Evolutionary conservation across 2,888 invertebrate species (phyloP), one percentile per base, ranked within the genome.

Genomic region (Caenorhabditis afra): DNA sequence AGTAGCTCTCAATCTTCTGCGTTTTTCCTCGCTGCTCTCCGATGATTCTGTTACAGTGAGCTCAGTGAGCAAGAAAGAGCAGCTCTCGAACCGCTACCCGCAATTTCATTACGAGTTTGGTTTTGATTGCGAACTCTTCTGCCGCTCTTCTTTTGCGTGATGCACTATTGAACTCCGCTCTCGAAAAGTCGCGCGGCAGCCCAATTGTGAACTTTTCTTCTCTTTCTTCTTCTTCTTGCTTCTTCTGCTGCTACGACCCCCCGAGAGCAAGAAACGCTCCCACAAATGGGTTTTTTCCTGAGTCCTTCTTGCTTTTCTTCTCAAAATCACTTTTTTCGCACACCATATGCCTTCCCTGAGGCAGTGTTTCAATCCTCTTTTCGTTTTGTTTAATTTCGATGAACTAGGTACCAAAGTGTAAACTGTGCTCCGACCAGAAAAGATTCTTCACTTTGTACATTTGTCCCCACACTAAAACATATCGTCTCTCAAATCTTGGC

Each of bases 301-400:
- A 29, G 23, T 71, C 53, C 16, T n/a, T 49, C 52, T 49, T 59
- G 59, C 64, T 61, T 64, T 35, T 3, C 29, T 3, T 5, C 41
- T 64, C 18, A 37, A 57, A 39, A 44, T 53, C 29, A 52, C 29
- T 59, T 74, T 66, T 74, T 61, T 74, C 66, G 50, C 65, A 66
- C 74, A 59, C 65, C 23, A 53, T 59, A 22, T 59, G 45, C 22
- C 7, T 53, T 61, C 67, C 67, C 62, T 44, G 75, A 62, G 67
- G 66, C 67, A 76, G 44, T 67, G 62, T 76, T 62, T 22, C 62
- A 66, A 74, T 62, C 75, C 67, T 49, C 67, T 76, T 57, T 67
- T 55, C 39, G 10, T 62, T 59, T 75, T 75, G 75, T 57, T 76
- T 53, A 61, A 75, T 61, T 67, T 75, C 41, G 23, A 57, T 73